Evolutionary conservation across 2,113 vertebrate genomes (phyloP), one percentile per base, ranked within the genome.

Genomic region (Bos javanicus): DNA sequence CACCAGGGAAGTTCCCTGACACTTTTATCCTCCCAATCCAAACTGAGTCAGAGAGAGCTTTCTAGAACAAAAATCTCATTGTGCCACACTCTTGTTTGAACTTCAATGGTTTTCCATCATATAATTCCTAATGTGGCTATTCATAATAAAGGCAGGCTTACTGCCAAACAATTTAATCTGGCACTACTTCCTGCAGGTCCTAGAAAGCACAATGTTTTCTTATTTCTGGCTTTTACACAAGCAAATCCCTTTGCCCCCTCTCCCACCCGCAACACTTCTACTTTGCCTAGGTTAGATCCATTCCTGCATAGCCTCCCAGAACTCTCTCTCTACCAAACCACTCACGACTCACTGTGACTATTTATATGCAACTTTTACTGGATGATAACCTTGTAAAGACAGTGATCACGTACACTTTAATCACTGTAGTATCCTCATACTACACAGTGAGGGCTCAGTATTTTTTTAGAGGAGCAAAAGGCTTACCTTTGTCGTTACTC

Each of bases 401-500:
- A 96, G 80, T 8, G 16, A 80, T 86, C 36, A 64, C 19, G 19
- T 85, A 39, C 5, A 71, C 52, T 8, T 90, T 71, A 59, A 92
- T 36, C 3, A 60, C 15, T 16, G 1, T 23, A 33, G 8, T 46
- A 83, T 28, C 19, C 23, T 90, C 36, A 82, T 17, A 52, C 12
- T 48, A 80, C 9, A 64, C 36, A 83, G 5, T 36, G 56, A 93
- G 17, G 26, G 26, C 21, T 87, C 71, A 59, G 3, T 52, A 67
- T 30, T 91, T 76, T 76, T 82, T 80, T 86, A 82, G 94, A 96
- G 36, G n/a, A 88, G 39, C 14, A 90, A 25, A 91, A 21, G 33
- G 17, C 91, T 98, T 97, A 99, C 99, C 99, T 99, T 99, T 57
- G 99, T 99, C 12, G 99, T 99, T 96, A 99, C 99, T 99, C 99